These are phyloP conservation scores for Xenopus laevis DNA, from an alignment of 2,113 vertebrate genomes.

Conservation along the genomic window DNA sequence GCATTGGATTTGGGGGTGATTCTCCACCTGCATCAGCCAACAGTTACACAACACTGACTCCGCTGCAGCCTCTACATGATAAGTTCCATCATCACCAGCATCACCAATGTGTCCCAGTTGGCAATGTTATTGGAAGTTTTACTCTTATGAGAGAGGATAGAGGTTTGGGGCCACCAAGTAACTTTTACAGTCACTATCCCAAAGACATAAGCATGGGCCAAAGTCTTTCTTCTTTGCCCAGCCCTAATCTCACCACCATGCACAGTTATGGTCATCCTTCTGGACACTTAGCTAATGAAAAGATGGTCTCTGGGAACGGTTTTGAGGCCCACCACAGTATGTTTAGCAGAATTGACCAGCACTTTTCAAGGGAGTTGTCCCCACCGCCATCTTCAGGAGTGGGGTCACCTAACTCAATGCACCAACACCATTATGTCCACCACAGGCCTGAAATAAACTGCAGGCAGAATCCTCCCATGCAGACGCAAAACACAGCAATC, in stretches of 20 bases:
- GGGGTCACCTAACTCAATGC: constrained; percentile 64
- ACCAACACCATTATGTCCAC: constrained; percentile 42
- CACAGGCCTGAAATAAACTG: constrained; percentile 63
- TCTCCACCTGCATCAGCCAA: constrained; percentile 65
- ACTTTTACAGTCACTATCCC: constrained; percentile 75
- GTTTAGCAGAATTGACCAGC: constrained; percentile 67
- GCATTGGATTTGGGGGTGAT: constrained; percentile 73
- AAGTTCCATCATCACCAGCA: constrained; percentile 67
- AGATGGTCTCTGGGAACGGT: constrained; percentile 63
- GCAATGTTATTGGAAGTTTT: constrained; percentile 78
- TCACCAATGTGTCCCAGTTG: constrained; percentile 73
- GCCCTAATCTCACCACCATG: constrained; percentile 47
- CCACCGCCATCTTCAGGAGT: constrained; percentile 69
- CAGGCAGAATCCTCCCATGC: constrained; percentile 63
- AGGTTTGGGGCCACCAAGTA: constrained; percentile 58
- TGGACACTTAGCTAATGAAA: constrained; percentile 60
- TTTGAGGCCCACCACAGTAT: constrained; percentile 71
- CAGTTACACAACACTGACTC: constrained; percentile 77
- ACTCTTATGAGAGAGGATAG: constrained; percentile 77
- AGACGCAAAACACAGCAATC: constrained; percentile 59
- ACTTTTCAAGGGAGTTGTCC: constrained; percentile 73
- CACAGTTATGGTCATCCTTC: constrained; percentile 57
- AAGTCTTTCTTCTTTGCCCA: constrained; percentile 63
- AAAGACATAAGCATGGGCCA: constrained; percentile 74
- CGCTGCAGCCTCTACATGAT: constrained; percentile 74